Conservation (phyloP, 2,113 vertebrate species). For the Rhombomys opimus region DNA sequence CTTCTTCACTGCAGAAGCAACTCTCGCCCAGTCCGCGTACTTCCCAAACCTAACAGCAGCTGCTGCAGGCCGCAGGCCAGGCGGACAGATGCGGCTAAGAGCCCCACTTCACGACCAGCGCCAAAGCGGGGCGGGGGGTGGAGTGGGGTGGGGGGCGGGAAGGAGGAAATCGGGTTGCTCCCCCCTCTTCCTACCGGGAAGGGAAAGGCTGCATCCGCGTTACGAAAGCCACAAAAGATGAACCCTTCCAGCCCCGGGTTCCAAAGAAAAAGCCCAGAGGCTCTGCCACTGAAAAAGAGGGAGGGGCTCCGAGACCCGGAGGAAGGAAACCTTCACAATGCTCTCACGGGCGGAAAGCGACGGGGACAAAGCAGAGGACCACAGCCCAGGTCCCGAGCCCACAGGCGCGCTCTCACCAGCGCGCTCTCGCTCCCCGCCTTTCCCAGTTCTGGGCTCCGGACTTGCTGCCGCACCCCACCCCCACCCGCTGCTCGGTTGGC, state of each 20-base stretch:
- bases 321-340: constrained; percentile 75
- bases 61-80: constrained; percentile 11
- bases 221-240: neutral
- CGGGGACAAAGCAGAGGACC: constrained; percentile 63
- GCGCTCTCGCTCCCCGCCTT: neutral
- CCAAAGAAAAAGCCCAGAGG: neutral
- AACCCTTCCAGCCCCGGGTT: neutral
- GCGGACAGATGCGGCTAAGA: neutral
- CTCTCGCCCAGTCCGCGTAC: neutral
- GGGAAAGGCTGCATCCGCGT: neutral
- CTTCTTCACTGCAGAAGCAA: neutral
- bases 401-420: neutral
- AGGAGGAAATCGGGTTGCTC: neutral
- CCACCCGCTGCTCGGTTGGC: accelerated
- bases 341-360: constrained; percentile 55
- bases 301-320: constrained; percentile 59
- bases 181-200: constrained; percentile 41
- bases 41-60: neutral
- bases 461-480: neutral
- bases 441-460: neutral
- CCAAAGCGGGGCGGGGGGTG: neutral
- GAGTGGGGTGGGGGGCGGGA: neutral
- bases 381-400: neutral
- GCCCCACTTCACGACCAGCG: neutral
- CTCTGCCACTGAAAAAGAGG: constrained; percentile 15